A percentile compares a stretch with the other conserved stretches of the same genome.
These are phyloP conservation scores for Sussaba pulchella DNA, from an alignment of 2,888 invertebrate species.

Conservation along the genomic window DNA sequence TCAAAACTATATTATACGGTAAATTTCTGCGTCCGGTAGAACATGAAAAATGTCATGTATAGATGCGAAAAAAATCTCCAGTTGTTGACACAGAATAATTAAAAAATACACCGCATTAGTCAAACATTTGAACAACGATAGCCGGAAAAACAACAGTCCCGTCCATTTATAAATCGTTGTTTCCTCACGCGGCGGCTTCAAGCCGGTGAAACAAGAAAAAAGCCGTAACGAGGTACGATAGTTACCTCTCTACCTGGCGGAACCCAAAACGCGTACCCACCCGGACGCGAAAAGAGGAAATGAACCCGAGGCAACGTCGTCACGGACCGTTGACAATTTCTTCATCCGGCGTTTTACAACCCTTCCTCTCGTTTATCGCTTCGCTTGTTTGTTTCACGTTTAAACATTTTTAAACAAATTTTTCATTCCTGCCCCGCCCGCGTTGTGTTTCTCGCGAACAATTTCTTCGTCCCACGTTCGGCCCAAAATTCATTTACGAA, in stretches of 20 bases:
- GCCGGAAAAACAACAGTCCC: not conserved
- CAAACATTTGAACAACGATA: not conserved
- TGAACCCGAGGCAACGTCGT: slow-evolving; percentile 33
- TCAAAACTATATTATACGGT: too few relatives aligned
- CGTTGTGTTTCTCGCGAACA: too few relatives aligned
- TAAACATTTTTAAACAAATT: slow-evolving; percentile 10
- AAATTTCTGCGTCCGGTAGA: too few relatives aligned
- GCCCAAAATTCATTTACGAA: slow-evolving; percentile 50
- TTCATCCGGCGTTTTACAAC: slow-evolving; percentile 62
- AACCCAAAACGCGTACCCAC: slow-evolving; percentile 2
- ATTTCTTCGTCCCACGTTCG: too few relatives aligned
- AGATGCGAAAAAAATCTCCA: not conserved
- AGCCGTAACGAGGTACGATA: not conserved
- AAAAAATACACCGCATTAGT: not conserved
- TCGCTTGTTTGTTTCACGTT: slow-evolving; percentile 29
- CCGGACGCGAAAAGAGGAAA: slow-evolving; percentile 32
- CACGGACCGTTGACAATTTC: slow-evolving; percentile 58
- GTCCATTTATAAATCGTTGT: not conserved
- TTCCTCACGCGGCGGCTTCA: not conserved
- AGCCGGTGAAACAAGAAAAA: not conserved
- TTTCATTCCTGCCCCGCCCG: too few relatives aligned
- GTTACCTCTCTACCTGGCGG: not conserved
- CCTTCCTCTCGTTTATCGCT: slow-evolving; percentile 59
- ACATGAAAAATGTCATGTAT: not conserved
- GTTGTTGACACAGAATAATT: not conserved